These are phyloP conservation scores for Trachelus stipa DNA, from an alignment of 2,888 invertebrate genomes.

Conservation along the genomic window DNA sequence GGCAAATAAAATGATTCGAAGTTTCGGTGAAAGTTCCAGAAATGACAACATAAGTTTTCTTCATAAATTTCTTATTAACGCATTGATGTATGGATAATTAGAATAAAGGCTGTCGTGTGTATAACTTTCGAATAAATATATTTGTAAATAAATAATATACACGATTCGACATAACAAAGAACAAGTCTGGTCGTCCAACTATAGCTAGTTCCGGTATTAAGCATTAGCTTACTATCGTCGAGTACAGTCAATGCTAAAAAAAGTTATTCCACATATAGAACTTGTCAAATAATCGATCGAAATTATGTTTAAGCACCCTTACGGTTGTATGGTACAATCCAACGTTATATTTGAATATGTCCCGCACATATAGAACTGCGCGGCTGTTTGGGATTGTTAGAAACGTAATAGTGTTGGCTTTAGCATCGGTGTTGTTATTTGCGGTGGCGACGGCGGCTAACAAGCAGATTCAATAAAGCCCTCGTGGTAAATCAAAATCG, in stretches of 20 bases:
- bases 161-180: background rate
- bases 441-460: background rate
- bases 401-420: background rate
- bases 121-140: background rate
- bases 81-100: background rate
- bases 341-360: background rate
- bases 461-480: background rate
- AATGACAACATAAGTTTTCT: background rate
- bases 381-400: too few species aligned
- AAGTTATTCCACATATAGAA: background rate
- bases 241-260: background rate
- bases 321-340: background rate
- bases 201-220: too few species aligned
- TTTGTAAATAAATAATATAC: background rate
- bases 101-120: too few species aligned
- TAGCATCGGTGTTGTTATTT: background rate
- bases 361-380: background rate
- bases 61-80: background rate
- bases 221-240: background rate
- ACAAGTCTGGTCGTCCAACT: background rate
- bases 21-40: background rate
- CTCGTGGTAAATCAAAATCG: constrained; percentile 2
- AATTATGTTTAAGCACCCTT: background rate
- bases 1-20: background rate
- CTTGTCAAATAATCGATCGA: background rate